Conservation (phyloP, 2,888 invertebrate genomes). For the Cetonia aurata region DNA sequence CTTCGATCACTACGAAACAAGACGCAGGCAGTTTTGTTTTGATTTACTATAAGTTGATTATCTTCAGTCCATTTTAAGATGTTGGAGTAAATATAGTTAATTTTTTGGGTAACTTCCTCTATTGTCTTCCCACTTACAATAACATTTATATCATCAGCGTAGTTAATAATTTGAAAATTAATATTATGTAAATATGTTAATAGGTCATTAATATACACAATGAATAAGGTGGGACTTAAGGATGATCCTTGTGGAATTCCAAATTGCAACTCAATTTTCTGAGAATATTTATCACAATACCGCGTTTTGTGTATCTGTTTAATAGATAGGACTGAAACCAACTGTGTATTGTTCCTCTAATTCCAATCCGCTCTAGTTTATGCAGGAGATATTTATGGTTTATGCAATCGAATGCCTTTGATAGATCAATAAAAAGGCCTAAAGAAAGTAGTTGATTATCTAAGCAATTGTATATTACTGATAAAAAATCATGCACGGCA, state of each 20-base stretch:
- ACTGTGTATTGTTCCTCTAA: background rate
- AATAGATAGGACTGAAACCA: constrained; percentile 6
- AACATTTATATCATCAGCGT: constrained; percentile 1
- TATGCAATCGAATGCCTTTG: constrained; percentile 12
- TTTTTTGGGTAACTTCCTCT: background rate
- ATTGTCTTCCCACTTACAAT: background rate
- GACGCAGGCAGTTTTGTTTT: background rate
- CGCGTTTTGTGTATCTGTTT: background rate
- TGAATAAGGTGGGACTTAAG: background rate
- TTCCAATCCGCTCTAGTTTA: constrained; percentile 7
- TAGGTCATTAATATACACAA: background rate
- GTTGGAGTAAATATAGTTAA: background rate
- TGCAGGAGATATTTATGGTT: constrained; percentile 1
- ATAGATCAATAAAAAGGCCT: constrained; percentile 2
- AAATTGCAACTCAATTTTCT: background rate
- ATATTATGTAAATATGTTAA: background rate
- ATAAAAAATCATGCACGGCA: background rate
- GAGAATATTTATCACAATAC: background rate
- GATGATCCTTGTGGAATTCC: background rate
- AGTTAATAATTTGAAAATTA: background rate
- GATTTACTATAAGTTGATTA: background rate
- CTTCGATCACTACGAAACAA: background rate
- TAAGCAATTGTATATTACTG: background rate
- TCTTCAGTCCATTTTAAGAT: background rate
- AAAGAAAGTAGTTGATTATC: background rate